Percentiles rank a stretch among this genome's conserved stretches.
phyloP scores from a whole-genome alignment of 2,888 invertebrate species.

The Neria commutata region DNA sequence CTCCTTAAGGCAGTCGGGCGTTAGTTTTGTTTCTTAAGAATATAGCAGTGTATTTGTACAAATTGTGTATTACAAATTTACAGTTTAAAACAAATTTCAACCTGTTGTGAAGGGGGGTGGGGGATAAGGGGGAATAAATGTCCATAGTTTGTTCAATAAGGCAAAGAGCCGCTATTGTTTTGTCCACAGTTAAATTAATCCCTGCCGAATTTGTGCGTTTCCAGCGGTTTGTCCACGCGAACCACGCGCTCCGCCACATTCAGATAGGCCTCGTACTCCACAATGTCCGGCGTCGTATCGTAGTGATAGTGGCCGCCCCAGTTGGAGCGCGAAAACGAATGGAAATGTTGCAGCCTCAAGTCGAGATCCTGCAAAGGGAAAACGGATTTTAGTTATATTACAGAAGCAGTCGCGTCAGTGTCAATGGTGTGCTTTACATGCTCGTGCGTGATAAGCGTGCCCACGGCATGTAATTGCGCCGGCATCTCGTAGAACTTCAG shows the following conservation, averaged over 20 bases:
- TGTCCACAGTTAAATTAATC: constrained; percentile 68
- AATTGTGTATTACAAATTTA: no score
- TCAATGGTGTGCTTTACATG: constrained; percentile 65
- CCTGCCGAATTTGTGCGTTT: constrained; percentile 74
- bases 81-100: no score
- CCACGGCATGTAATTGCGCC: constrained; percentile 86
- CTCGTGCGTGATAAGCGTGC: constrained; percentile 85
- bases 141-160: no score
- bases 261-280: constrained; percentile 87
- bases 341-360: constrained; percentile 94
- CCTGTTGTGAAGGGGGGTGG: no score
- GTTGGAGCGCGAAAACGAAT: constrained; percentile 83
- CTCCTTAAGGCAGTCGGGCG: no score
- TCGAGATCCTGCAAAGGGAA: constrained; percentile 75
- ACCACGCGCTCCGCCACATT: constrained; percentile 75
- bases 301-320: constrained; percentile 97
- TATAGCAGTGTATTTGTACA: no score
- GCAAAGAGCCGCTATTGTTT: no score
- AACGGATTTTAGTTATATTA: constrained; percentile 12
- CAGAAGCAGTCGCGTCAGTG: not conserved
- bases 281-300: constrained; percentile 88
- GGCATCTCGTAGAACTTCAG: constrained; percentile 89
- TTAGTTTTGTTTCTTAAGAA: no score
- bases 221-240: constrained; percentile 75
- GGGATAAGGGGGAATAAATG: no score